Conservation (phyloP, 1,140 invertebrate genomes). For the Rhyzopertha dominica region DNA sequence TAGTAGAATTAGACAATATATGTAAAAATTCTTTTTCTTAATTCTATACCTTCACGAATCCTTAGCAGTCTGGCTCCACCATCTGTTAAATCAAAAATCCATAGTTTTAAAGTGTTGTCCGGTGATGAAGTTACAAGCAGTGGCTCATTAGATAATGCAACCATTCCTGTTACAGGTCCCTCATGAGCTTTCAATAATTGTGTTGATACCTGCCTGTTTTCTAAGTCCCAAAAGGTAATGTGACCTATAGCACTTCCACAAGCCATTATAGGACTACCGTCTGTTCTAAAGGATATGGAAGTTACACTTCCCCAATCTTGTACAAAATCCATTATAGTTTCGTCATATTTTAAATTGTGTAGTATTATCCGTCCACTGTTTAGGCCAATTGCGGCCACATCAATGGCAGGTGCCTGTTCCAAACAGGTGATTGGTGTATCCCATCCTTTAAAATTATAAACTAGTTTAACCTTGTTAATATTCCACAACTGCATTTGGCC, state of each 20-base stretch:
- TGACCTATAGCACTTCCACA: conserved; percentile 71
- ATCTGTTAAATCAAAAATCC: conserved; percentile 94
- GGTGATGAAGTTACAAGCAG: conserved; percentile 84
- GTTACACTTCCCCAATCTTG: conserved; percentile 93
- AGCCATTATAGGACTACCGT: conserved; percentile 81
- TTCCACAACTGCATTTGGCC: conserved; percentile 90
- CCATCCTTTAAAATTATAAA: conserved; percentile 82
- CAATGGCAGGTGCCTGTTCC: conserved; percentile 81
- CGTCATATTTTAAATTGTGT: conserved; percentile 85
- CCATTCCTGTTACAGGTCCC: conserved; percentile 67
- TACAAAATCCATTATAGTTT: conserved; percentile 76
- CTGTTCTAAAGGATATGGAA: conserved; percentile 79
- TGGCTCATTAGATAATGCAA: conserved; percentile 82
- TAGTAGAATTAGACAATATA: too few species aligned
- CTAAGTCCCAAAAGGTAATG: conserved; percentile 91
- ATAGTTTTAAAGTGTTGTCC: conserved; percentile 95
- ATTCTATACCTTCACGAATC: conserved; percentile 60
- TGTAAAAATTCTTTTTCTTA: too few species aligned
- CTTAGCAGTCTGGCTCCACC: conserved; percentile 79
- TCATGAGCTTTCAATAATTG: conserved; percentile 75
- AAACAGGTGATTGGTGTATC: conserved; percentile 62
- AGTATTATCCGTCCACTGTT: conserved; percentile 76
- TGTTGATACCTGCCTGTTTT: conserved; percentile 71
- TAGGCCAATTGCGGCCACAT: conserved; percentile 85
- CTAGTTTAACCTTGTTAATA: conserved; percentile 68